Base-by-base conservation (phyloP, 2,888 invertebrate species). In the Cremastinae sp. region DNA sequence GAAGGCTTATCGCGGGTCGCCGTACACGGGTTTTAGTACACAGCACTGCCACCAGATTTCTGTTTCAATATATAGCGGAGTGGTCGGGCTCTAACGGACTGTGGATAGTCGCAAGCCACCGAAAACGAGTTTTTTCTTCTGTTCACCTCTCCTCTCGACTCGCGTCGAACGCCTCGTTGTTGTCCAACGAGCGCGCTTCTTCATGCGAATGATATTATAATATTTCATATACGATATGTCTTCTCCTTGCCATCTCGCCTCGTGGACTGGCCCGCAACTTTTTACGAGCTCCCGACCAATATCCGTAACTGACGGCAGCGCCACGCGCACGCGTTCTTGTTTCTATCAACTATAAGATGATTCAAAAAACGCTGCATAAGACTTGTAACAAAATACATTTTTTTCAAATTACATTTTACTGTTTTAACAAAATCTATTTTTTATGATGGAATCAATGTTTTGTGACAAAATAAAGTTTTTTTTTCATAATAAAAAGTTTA, bases 11-110 rank as follows among this genome's bases (percentile, higher is more conserved):
- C 72, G 66, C 79, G 77, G 58, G 45, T 58, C 28, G 10, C 39
- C 28, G 43, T 14, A 20, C 43, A 51, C 35, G 45, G 14, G 22
- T 51, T 47, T 47, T 78, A 75, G 77, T 79, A 64, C 79, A n/a
- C 49, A 43, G 14, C n/a, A 0, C 39, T 18, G 73, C 75, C 79
- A 73, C 77, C 65, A 64, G 75, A 45, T 64, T 22, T 39, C 61
- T 56, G 41, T 16, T 41, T 22, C 14, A 22, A 28, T 12, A 37
- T 37, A 41, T 43, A 16, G n/a, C 22, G 53, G 39, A 68, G 12
- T 47, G 14, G 55, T 37, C 14, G 14, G 43, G 39, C 37, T 47
- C 56, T 41, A 51, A 66, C 49, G 8, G 47, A 1, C 37, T 51
- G 39, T 45, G 49, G 58, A 47, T 14, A 12, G 49, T 68, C 35